Evolutionary conservation across 2,797 vertebrate species (phyloP).

Genomic region (Manis pentadactyla): DNA sequence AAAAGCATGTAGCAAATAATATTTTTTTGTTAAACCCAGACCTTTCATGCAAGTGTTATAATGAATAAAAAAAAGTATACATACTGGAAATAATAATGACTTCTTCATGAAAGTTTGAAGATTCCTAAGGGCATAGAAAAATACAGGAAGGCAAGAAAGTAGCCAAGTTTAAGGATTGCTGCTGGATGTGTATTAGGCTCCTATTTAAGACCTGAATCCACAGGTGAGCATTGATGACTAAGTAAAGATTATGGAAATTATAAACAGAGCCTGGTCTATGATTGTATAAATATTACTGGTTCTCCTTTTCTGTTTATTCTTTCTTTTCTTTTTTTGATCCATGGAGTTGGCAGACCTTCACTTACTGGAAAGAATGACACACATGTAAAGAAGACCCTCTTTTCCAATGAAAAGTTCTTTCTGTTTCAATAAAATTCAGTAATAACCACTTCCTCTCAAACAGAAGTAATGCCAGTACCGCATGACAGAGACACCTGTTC

Average conservation of each 20-base stretch:
- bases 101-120: not conserved
- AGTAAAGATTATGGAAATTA: not conserved
- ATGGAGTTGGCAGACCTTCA: not conserved
- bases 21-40: not conserved
- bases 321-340: not conserved
- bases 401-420: not conserved
- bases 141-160: not conserved
- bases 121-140: not conserved
- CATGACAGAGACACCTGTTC: not conserved
- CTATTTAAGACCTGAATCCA: not conserved
- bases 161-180: not conserved
- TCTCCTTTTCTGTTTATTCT: not conserved
- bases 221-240: not conserved
- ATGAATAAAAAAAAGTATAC: not conserved
- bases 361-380: constrained; percentile 4
- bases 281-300: not conserved
- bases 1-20: not conserved
- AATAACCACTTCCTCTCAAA: not conserved
- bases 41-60: not conserved
- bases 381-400: not conserved
- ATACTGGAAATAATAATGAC: not conserved
- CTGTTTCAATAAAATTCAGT: not conserved
- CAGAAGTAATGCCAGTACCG: not conserved
- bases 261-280: not conserved
- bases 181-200: not conserved